Evolutionary conservation across 2,888 invertebrate genomes (phyloP).

Genomic region (Neria commutata): DNA sequence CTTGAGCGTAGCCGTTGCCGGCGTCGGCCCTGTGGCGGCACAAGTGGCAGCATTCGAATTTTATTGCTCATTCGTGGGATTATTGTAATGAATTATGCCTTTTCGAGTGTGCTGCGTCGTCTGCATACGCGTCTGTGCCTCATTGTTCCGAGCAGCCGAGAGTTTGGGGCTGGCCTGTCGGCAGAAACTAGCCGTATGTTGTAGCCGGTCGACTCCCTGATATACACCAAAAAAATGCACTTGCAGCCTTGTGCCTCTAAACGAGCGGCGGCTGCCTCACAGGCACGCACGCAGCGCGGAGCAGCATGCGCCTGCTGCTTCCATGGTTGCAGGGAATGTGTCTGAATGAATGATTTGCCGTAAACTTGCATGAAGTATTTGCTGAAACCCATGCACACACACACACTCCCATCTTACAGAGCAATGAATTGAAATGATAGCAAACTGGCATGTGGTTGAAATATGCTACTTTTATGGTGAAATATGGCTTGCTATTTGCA

Average conservation of each 20-base stretch:
- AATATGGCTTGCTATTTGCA: constrained; percentile 14
- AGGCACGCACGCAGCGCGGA: too few relatives aligned
- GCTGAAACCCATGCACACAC: constrained; percentile 29
- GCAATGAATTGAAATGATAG: constrained; percentile 21
- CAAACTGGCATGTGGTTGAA: constrained; percentile 20
- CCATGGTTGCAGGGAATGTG: background rate
- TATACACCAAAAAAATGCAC: too few relatives aligned
- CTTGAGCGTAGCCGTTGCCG: background rate
- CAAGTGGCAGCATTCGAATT: constrained; percentile 46
- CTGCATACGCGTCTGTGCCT: background rate
- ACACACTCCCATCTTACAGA: background rate
- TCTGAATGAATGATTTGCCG: constrained; percentile 19
- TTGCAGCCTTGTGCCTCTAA: too few relatives aligned
- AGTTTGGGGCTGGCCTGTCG: too few relatives aligned
- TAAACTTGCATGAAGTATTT: constrained; percentile 38
- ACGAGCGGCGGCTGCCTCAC: too few relatives aligned
- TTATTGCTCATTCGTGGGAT: constrained; percentile 59
- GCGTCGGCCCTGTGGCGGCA: background rate
- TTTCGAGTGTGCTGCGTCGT: constrained; percentile 15
- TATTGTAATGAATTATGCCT: constrained; percentile 58
- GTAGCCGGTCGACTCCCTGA: too few relatives aligned
- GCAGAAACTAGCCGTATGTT: too few relatives aligned
- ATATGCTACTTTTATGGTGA: constrained; percentile 19
- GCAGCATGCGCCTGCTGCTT: background rate
- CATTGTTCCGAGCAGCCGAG: too few relatives aligned